phyloP scores from a whole-genome alignment of 2,113 vertebrate species.

The Aegithalos caudatus region DNA sequence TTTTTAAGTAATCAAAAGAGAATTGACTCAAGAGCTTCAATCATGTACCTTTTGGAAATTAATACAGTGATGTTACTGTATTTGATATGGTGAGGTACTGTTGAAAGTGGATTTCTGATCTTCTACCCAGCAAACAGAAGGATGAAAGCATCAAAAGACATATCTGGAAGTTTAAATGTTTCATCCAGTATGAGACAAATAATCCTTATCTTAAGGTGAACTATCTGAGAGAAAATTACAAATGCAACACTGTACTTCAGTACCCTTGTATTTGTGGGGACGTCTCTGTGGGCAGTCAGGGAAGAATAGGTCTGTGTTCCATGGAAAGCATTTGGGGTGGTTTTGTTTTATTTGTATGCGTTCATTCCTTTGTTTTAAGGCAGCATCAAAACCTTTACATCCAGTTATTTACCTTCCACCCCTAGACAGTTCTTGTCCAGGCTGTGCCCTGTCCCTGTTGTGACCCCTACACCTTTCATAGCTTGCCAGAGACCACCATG shows the following conservation, averaged over 20 bases:
- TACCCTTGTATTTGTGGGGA: neutral
- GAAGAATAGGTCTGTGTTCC: neutral
- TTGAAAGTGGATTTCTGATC: neutral
- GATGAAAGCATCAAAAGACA: neutral
- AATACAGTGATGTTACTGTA: neutral
- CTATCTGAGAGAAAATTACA: neutral
- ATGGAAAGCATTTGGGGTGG: neutral
- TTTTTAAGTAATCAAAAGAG: neutral
- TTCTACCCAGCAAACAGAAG: neutral
- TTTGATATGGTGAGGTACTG: neutral
- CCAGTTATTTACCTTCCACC: neutral
- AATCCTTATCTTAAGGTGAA: neutral
- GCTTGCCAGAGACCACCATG: neutral
- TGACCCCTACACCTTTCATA: neutral
- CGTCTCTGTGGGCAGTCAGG: neutral
- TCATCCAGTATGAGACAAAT: neutral
- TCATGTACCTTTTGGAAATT: neutral
- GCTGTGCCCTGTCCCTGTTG: fast-evolving
- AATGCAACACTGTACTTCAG: neutral
- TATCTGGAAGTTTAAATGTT: neutral
- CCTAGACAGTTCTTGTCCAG: neutral
- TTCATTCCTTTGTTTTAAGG: neutral
- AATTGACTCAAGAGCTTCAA: neutral
- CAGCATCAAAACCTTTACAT: neutral
- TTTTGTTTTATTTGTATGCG: neutral